Evolutionary conservation across 2,888 invertebrate species (phyloP).

Genomic region (Mactromeris polynyma): DNA sequence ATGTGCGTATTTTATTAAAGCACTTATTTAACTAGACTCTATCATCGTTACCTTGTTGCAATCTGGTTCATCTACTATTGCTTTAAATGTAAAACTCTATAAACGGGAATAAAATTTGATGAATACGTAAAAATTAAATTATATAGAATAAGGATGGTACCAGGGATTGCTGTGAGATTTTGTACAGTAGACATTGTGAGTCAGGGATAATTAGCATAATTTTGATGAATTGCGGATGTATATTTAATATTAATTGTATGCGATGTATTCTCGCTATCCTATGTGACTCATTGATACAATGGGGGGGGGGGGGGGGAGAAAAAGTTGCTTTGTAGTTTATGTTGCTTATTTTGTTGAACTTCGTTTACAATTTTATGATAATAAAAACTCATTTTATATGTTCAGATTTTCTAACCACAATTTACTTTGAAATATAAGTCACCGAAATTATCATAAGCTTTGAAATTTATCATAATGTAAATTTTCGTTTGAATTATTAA

Average conservation of each 20-base stretch:
- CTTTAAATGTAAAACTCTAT: not conserved
- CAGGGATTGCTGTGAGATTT: constrained; percentile 1
- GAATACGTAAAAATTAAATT: constrained; percentile 3
- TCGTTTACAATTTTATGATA: constrained; percentile 17
- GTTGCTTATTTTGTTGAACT: constrained; percentile 17
- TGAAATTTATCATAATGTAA: constrained; percentile 11
- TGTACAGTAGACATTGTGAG: not conserved
- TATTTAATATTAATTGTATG: constrained; percentile 26
- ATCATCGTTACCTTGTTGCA: not conserved
- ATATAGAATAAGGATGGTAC: not conserved
- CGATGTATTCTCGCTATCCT: not conserved
- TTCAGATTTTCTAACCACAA: not conserved
- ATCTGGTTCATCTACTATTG: not conserved
- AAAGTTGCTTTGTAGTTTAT: constrained; percentile 8
- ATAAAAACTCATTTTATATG: not conserved
- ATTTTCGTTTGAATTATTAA: not conserved
- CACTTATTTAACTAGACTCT: not conserved
- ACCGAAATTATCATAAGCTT: not conserved
- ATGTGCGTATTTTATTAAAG: not conserved
- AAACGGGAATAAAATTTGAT: not conserved
- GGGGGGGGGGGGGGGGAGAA: too few species aligned
- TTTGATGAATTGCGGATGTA: constrained; percentile 40
- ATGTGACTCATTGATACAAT: constrained; percentile 5
- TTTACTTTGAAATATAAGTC: constrained; percentile 23
- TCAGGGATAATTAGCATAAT: constrained; percentile 31